phyloP scores from a whole-genome alignment of 2,888 invertebrate genomes.

The Escarpia spicata region DNA sequence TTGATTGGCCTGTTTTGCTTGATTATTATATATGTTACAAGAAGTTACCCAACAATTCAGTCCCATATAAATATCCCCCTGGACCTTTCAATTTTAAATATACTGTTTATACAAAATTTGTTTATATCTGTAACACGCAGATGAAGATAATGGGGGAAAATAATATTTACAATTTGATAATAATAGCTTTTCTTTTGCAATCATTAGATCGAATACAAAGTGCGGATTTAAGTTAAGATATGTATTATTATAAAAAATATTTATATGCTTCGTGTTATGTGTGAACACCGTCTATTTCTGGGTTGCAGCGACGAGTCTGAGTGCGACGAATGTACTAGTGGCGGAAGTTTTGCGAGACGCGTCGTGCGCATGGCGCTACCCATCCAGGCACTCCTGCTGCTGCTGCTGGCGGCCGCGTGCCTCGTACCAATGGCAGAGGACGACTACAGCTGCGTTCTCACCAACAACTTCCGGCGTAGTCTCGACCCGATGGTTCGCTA shows the following conservation, averaged over 20 bases:
- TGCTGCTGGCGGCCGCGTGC: constrained; percentile 91
- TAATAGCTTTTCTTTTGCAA: not conserved
- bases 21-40: not conserved
- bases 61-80: not conserved
- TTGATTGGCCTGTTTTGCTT: not conserved
- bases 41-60: not conserved
- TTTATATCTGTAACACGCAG: not conserved
- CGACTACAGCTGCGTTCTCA: constrained; percentile 85
- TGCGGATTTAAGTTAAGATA: not conserved
- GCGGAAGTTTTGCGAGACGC: constrained; percentile 65
- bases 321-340: not conserved
- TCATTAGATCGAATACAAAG: not conserved
- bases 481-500: constrained; percentile 90
- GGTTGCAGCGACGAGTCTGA: not conserved
- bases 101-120: not conserved
- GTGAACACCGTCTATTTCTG: not conserved
- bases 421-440: constrained; percentile 86
- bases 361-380: constrained; percentile 91
- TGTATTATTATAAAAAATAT: not conserved
- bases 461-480: constrained; percentile 83
- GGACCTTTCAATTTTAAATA: not conserved
- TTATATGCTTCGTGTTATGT: not conserved
- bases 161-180: not conserved
- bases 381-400: constrained; percentile 91
- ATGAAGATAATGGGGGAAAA: not conserved